These are phyloP conservation scores for Leptopilina myrica DNA, from an alignment of 2,888 invertebrate genomes.

Conservation along the genomic window DNA sequence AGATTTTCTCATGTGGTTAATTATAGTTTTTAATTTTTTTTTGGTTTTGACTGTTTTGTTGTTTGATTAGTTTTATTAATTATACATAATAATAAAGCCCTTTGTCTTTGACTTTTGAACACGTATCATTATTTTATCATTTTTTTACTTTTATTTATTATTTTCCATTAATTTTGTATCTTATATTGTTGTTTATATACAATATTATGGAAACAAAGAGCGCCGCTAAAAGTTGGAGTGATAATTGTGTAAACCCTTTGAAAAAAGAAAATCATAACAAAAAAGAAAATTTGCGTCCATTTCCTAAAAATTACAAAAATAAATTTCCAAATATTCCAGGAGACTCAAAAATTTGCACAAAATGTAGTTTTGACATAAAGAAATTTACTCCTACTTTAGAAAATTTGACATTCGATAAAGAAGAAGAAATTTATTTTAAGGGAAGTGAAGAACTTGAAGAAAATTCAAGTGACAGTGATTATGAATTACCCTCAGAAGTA, in stretches of 20 bases:
- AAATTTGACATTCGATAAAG: background rate
- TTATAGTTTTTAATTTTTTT: no score
- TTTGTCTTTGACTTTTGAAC: no score
- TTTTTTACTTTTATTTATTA: background rate
- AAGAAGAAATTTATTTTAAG: background rate
- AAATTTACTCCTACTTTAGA: background rate
- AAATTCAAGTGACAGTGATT: background rate
- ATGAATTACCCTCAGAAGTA: background rate
- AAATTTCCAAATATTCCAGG: background rate
- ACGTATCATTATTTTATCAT: background rate
- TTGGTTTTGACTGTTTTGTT: no score
- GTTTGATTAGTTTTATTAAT: no score
- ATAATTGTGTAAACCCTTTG: constrained; percentile 1
- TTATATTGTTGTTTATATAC: background rate
- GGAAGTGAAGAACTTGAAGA: background rate
- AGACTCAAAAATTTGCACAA: constrained; percentile 14
- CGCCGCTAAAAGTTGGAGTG: background rate
- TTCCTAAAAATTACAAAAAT: background rate
- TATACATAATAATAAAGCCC: no score
- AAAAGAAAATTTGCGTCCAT: background rate
- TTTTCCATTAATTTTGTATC: background rate
- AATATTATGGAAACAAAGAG: background rate
- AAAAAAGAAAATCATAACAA: background rate
- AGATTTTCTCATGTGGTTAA: no score
- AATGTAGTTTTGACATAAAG: constrained; percentile 5